A percentile compares a stretch with the other conserved stretches of the same genome.
Evolutionary conservation across 2,888 invertebrate species (phyloP).

Genomic region (Hermaeophaga mercurialis): DNA sequence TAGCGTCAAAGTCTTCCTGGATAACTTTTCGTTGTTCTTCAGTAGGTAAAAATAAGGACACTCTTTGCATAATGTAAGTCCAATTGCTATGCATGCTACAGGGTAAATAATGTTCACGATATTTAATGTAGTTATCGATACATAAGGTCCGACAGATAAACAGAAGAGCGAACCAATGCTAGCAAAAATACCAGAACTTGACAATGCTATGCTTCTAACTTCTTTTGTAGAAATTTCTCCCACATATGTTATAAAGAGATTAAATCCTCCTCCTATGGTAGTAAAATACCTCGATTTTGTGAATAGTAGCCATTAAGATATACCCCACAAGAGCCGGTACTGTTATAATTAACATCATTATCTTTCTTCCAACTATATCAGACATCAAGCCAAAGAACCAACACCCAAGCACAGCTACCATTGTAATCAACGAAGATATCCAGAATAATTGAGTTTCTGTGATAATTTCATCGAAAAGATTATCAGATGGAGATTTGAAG

Average conservation of each 20-base stretch:
- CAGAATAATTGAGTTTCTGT: neutral
- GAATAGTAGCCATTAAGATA: neutral
- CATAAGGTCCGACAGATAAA: slow-evolving; percentile 74
- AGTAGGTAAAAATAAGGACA: slow-evolving; percentile 74
- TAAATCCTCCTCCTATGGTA: neutral
- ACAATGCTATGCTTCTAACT: slow-evolving; percentile 79
- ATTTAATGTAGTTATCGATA: slow-evolving; percentile 68
- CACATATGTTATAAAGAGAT: neutral
- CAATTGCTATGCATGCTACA: slow-evolving; percentile 58
- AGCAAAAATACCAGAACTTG: slow-evolving; percentile 77
- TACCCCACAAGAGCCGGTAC: neutral
- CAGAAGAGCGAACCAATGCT: slow-evolving; percentile 69
- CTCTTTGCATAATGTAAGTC: slow-evolving; percentile 80
- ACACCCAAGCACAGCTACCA: neutral
- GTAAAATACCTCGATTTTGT: slow-evolving; percentile 5
- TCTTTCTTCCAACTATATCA: neutral
- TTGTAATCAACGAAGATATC: neutral
- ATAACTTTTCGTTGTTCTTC: slow-evolving; percentile 65
- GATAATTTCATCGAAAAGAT: neutral
- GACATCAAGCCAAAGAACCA: neutral
- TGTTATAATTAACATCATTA: neutral
- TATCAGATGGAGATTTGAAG: neutral
- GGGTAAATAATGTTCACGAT: slow-evolving; percentile 61
- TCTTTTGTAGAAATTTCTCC: slow-evolving; percentile 78
- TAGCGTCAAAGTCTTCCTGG: slow-evolving; percentile 60